A percentile compares a stretch with the other conserved stretches of the same genome.
Conservation (phyloP, 2,113 vertebrate species). For the Catharus minimus region DNA sequence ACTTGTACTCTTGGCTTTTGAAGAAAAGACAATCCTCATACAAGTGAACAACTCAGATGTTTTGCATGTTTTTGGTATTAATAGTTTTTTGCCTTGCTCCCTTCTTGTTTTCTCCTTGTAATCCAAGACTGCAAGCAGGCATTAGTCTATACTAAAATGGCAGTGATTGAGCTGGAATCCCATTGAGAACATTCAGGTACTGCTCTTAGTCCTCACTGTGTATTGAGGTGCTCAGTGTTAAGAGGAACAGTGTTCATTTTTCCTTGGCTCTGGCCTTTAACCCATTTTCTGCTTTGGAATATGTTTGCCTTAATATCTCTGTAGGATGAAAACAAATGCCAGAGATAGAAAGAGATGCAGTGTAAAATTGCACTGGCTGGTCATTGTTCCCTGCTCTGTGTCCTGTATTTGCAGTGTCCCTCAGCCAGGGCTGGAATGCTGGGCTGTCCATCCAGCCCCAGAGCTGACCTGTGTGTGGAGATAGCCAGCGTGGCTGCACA, state of each 20-base stretch:
- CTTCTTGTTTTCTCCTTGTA: background rate
- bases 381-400: fast-evolving
- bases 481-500: fast-evolving
- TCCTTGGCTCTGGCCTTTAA: background rate
- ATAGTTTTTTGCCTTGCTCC: background rate
- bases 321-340: background rate
- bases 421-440: background rate
- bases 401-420: fast-evolving
- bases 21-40: background rate
- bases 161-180: background rate
- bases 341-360: background rate
- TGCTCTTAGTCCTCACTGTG: background rate
- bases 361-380: background rate
- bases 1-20: background rate
- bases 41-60: background rate
- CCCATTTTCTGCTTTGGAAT: background rate
- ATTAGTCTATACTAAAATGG: background rate
- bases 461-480: fast-evolving
- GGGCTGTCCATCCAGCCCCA: background rate
- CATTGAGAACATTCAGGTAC: background rate
- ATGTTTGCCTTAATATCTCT: background rate
- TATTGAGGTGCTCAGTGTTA: background rate
- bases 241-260: background rate
- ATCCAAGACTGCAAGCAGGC: background rate
- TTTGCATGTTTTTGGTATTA: background rate